Evolutionary conservation across 1,140 invertebrate genomes (phyloP), one percentile per base, ranked within the genome.

Genomic region (Drosophila nigromelanica): DNA sequence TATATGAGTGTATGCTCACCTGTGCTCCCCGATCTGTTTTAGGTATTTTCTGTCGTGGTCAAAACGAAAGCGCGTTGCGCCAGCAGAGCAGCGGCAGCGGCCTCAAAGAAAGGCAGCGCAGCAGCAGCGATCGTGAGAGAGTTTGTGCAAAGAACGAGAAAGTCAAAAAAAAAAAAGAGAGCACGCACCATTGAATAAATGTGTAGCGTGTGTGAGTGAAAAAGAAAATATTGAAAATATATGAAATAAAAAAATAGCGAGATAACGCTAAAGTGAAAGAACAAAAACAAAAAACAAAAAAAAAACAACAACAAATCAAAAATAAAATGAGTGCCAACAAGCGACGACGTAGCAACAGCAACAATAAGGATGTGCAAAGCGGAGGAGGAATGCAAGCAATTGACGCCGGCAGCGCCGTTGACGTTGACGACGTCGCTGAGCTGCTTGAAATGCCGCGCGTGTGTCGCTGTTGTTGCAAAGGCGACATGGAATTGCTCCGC

Each of bases 381-480:
- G 35, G 14, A 27, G 1, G n/a, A 11, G 40, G 40, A 14, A 33
- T 33, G 43, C 14, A n/a, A 30, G 18, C 24, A 43, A 45, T 40
- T 21, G 24, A 42, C 24, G 40, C 24, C 24, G 40, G 8, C n/a
- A 35, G 40, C 4, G 15, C 4, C 27, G 18, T 3, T 5, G 15
- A 5, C 27, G 18, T 3, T 27, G 69, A 18, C 33, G 40, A n/a
- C 30, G 52, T 43, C 4, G 66, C 0, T n/a, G 70, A 55, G 40
- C 18, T 30, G 52, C 37, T 67, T 37, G 66, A 86, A 50, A 78
- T 87, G 78, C 75, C 72, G 12, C 78, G 76, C 11, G 68, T 87
- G 10, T 87, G 82, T 24, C 82, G 82, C 10, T 87, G 82, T 45
- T 87, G 82, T 27, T 76, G 72, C 64, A 87, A 82, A 78, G 68